Percentiles rank a stretch among this genome's conserved stretches.
Evolutionary conservation across 2,888 invertebrate genomes (phyloP).

Genomic region (Agonopterix arenella): DNA sequence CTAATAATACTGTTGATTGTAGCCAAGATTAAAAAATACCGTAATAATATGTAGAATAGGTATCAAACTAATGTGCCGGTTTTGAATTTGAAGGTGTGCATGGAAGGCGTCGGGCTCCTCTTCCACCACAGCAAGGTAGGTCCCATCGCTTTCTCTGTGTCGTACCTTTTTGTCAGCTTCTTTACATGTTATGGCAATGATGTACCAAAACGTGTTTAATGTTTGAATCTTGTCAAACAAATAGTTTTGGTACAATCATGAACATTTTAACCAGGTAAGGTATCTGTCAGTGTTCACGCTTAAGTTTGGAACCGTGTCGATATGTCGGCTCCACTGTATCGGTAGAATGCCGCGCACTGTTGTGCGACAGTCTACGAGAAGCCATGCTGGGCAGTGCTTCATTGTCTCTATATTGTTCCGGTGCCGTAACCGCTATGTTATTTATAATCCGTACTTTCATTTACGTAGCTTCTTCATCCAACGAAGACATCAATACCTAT

Average conservation of each 20-base stretch:
- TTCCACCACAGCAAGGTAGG: constrained; percentile 99
- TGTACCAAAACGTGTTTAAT: constrained; percentile 45
- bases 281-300: constrained; percentile 63
- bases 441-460: constrained; percentile 23
- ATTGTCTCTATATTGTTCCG: constrained; percentile 58
- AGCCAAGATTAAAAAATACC: no score
- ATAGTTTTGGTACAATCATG: constrained; percentile 46
- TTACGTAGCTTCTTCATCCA: constrained; percentile 49
- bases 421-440: constrained; percentile 55
- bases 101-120: constrained; percentile 99
- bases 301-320: constrained; percentile 47
- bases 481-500: constrained; percentile 29
- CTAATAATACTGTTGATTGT: no score
- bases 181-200: constrained; percentile 47
- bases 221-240: not conserved
- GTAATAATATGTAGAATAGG: no score
- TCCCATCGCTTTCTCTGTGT: constrained; percentile 29
- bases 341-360: constrained; percentile 35
- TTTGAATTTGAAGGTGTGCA: constrained; percentile 84
- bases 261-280: constrained; percentile 49
- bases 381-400: constrained; percentile 50
- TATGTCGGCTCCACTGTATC: constrained; percentile 24
- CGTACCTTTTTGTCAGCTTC: constrained; percentile 60
- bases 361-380: constrained; percentile 35
- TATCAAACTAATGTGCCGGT: no score